phyloP scores from a whole-genome alignment of 2,888 invertebrate genomes.

The Subacronicta megacephala region DNA sequence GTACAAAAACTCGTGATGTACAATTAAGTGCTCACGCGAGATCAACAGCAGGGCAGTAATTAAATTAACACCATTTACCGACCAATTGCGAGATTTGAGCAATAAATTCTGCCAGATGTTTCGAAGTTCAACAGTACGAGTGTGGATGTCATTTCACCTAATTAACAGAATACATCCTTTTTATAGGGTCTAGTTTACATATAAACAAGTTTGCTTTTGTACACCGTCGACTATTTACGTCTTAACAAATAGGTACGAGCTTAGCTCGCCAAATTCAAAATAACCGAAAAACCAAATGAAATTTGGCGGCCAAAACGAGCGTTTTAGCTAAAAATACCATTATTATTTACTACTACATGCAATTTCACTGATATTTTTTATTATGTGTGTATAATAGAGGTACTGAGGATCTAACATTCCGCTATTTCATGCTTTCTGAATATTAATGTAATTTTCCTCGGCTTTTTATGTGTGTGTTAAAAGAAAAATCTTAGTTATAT shows the following conservation, averaged over 20 bases:
- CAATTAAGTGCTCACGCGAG: constrained; percentile 67
- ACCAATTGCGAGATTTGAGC: constrained; percentile 85
- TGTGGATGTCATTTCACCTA: constrained; percentile 57
- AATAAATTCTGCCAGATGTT: constrained; percentile 76
- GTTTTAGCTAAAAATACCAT: neutral
- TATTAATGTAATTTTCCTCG: constrained; percentile 27
- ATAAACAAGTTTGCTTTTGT: too few relatives aligned
- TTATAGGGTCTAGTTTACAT: too few relatives aligned
- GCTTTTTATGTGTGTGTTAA: constrained; percentile 34
- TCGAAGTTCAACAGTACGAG: constrained; percentile 51
- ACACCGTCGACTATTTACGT: too few relatives aligned
- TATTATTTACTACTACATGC: constrained; percentile 6
- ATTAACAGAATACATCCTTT: constrained; percentile 59
- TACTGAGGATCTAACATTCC: constrained; percentile 9
- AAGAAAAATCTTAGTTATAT: constrained; percentile 43
- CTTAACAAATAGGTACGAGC: too few relatives aligned
- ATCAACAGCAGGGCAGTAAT: constrained; percentile 70
- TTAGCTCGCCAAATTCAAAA: too few relatives aligned
- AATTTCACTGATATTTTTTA: constrained; percentile 21
- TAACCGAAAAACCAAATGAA: neutral
- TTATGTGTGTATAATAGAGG: constrained; percentile 1
- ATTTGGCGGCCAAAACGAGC: too few relatives aligned
- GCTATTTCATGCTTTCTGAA: constrained; percentile 53
- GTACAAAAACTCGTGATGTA: constrained; percentile 33
- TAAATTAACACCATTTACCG: constrained; percentile 84